phyloP scores from a whole-genome alignment of 1,140 invertebrate genomes.

The Agrilus planipennis region DNA sequence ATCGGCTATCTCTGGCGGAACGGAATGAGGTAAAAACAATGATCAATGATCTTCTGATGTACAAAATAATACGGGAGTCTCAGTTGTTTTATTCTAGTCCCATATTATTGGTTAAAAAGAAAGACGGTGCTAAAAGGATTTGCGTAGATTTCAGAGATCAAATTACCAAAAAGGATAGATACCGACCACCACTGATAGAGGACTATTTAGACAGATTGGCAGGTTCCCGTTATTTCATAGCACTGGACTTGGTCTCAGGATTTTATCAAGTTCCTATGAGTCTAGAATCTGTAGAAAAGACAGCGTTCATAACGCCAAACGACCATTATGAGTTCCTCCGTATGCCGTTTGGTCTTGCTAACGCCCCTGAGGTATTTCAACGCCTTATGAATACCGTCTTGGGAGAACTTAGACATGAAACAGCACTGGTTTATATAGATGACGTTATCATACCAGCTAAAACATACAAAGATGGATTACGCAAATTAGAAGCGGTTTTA shows the following conservation, averaged over 20 bases:
- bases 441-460: conserved; percentile 17
- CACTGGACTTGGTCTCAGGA: conserved; percentile 15
- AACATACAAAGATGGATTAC: conserved; percentile 15
- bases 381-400: conserved; percentile 22
- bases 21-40: too few species aligned
- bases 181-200: conserved; percentile 11
- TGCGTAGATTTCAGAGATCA: conserved; percentile 36
- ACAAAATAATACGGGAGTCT: too few species aligned
- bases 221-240: conserved; percentile 14
- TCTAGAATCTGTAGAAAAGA: conserved; percentile 26
- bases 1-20: too few species aligned
- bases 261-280: conserved; percentile 23
- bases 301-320: conserved; percentile 32
- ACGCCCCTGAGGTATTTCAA: conserved; percentile 24
- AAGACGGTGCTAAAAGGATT: conserved; percentile 22
- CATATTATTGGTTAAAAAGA: conserved; percentile 24
- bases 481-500: conserved; percentile 15
- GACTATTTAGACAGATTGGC: conserved; percentile 4
- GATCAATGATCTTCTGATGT: too few species aligned
- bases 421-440: conserved; percentile 21
- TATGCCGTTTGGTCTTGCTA: conserved; percentile 33
- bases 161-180: conserved; percentile 18
- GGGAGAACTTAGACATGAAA: conserved; percentile 15
- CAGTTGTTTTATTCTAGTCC: conserved; percentile 27
- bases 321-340: conserved; percentile 33